phyloP scores from a whole-genome alignment of 1,140 invertebrate species.

The Andricus grossulariae region DNA sequence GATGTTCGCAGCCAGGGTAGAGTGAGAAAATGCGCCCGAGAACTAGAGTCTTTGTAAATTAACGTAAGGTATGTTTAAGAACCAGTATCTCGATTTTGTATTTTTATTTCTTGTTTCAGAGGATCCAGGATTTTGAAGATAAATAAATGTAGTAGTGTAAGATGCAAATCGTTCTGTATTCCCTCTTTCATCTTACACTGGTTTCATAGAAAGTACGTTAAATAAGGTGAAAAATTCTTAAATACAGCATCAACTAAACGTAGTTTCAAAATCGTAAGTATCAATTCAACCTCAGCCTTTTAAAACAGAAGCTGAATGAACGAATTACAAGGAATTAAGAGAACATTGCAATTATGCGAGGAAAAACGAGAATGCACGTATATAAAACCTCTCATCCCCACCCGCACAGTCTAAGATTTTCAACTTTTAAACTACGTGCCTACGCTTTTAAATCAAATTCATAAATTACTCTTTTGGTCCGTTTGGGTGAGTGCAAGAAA shows the following conservation, averaged over 20 bases:
- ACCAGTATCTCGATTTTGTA: slow-evolving; percentile 39
- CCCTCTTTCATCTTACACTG: not conserved
- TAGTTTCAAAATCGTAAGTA: no score
- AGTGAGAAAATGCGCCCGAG: slow-evolving; percentile 8
- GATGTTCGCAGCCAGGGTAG: not conserved
- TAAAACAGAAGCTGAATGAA: no score
- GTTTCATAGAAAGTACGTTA: not conserved
- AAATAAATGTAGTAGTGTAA: slow-evolving; percentile 41
- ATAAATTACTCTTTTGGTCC: slow-evolving; percentile 16
- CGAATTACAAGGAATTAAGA: no score
- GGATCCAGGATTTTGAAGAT: slow-evolving; percentile 31
- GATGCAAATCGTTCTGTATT: slow-evolving; percentile 13
- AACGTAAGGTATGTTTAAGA: not conserved
- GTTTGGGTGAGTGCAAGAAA: not conserved
- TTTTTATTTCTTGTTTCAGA: slow-evolving; percentile 39
- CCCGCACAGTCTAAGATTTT: not conserved
- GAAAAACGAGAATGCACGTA: no score
- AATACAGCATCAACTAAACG: not conserved
- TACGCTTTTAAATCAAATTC: not conserved
- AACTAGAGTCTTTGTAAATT: not conserved
- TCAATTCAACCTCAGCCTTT: no score
- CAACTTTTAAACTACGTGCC: not conserved
- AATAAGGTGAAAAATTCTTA: not conserved
- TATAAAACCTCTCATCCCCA: not conserved
- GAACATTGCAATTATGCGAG: no score